Evolutionary conservation across 2,113 vertebrate species (phyloP).

Genomic region (Alosa alosa): DNA sequence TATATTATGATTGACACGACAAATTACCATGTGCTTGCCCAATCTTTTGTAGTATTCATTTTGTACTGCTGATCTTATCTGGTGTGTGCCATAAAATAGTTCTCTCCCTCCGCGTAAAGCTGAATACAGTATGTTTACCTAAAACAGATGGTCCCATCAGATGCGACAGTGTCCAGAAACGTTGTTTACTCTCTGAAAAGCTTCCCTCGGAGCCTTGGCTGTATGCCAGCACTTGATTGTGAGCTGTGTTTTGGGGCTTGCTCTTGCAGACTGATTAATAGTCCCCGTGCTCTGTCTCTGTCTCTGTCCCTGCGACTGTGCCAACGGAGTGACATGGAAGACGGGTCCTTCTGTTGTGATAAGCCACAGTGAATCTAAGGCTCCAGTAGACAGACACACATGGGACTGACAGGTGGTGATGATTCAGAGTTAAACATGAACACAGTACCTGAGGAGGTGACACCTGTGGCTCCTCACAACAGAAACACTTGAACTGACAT

Average conservation of each 20-base stretch:
- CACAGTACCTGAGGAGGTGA: background rate
- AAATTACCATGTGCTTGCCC: background rate
- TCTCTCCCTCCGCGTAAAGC: no score
- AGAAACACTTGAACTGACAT: background rate
- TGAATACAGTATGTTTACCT: background rate
- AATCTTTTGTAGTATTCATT: background rate
- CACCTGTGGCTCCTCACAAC: background rate
- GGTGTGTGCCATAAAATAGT: background rate
- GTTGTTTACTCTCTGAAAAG: background rate
- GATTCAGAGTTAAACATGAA: background rate
- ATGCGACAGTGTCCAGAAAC: background rate
- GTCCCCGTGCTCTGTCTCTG: background rate
- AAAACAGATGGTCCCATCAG: background rate
- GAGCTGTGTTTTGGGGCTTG: background rate
- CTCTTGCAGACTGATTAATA: conserved; percentile 24
- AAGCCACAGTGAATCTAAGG: background rate
- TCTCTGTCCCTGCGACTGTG: no score
- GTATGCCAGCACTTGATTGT: background rate
- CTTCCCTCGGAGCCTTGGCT: background rate
- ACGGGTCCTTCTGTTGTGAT: background rate
- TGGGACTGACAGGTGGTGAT: no score
- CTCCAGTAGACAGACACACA: no score
- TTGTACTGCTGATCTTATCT: background rate
- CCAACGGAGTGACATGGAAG: background rate
- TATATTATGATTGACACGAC: background rate